phyloP scores from a whole-genome alignment of 1,140 invertebrate genomes.

The silkworm (Bombyx mori) region ASM3026992v2 NC_085133.1:3061501-3062000 shows the following conservation, averaged over 20 bases:
- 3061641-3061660: slow-evolving; percentile 3
- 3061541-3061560: no score
- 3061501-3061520: no score
- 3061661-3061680: slow-evolving; percentile 14
- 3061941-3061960: no score
- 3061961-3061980: no score
- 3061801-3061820: slow-evolving; percentile 12
- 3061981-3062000: no score
- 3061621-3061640: slow-evolving; percentile 28
- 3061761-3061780: slow-evolving; percentile 13
- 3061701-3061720: slow-evolving; percentile 23
- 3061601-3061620: background rate
- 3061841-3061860: background rate
- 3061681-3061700: slow-evolving; percentile 13
- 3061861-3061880: background rate
- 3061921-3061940: no score
- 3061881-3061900: slow-evolving; percentile 8
- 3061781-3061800: slow-evolving; percentile 5
- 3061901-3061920: background rate
- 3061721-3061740: slow-evolving; percentile 27
- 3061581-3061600: slow-evolving; percentile 5
- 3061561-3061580: no score
- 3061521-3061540: no score
- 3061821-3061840: slow-evolving; percentile 20
- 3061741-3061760: slow-evolving; percentile 26